Evolutionary conservation across 2,888 invertebrate genomes (phyloP), one percentile per base, ranked within the genome.

Genomic region (Nomada flava): DNA sequence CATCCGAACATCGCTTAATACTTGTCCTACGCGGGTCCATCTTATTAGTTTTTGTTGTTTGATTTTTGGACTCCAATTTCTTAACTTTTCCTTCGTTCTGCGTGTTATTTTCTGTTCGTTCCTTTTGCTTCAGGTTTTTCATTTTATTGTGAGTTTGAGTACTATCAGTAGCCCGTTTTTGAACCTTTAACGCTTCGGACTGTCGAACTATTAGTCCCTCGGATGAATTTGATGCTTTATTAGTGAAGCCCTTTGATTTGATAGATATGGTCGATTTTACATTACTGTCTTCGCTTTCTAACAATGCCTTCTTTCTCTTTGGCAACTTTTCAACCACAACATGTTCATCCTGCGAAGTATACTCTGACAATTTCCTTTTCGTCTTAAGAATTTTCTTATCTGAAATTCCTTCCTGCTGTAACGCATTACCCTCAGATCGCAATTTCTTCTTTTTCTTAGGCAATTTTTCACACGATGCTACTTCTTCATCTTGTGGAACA

Each of bases 1-100:
- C 89, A 0, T 89, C 88, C 0, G 92, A 47, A 23, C 92, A 86
- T 23, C 91, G 86, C 63, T 92, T 92, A n/a, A 91, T 9, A 13
- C 69, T 60, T 7, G 36, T 74, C 10, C 18, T 53, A 9, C 13
- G 29, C 10, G 13, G 2, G 10, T 68, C 42, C 2, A 2, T 1
- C 20, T 52, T n/a, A 11, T 9, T 62, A 26, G 10, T n/a, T 59
- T 71, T 20, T 9, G 9, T 23, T 23, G 3, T 2, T 20, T 50
- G 29, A 26, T 47, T 50, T n/a, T 60, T 81, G 13, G n/a, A 26
- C 52, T 72, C 20, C 15, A 10, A n/a, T 63, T 73, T 55, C 23
- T 65, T 53, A 13, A 52, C 10, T 63, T 73, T 42, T 9, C 42
- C 57, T 44, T 69, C 52, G 0, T 60, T 42, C 15, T 20, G 42